A percentile compares a stretch with the other conserved stretches of the same genome.
These are phyloP conservation scores for Esox lucius DNA, from an alignment of 2,797 vertebrate genomes.

Conservation along the genomic window DNA sequence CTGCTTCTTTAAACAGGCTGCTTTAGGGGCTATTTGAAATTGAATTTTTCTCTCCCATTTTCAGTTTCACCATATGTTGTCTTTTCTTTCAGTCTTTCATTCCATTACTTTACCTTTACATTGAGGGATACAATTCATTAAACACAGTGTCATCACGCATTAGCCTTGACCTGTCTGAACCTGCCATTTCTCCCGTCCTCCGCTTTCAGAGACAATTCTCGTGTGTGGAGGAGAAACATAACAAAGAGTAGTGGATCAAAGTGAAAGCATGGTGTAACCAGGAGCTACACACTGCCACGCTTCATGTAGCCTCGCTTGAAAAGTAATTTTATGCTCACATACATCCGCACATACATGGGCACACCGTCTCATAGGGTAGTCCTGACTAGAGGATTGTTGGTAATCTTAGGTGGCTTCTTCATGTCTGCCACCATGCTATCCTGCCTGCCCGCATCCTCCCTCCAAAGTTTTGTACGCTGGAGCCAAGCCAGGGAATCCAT, in stretches of 20 bases:
- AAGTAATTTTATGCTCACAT: neutral
- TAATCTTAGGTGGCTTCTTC: slow-evolving; percentile 44
- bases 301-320: slow-evolving; percentile 5
- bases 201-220: slow-evolving; percentile 44
- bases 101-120: slow-evolving; percentile 54
- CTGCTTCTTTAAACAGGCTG: slow-evolving; percentile 67
- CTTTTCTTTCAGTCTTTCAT: neutral
- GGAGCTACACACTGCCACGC: slow-evolving; percentile 12
- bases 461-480: slow-evolving; percentile 37
- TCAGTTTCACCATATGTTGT: slow-evolving; percentile 1
- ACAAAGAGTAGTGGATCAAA: slow-evolving; percentile 41
- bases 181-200: slow-evolving; percentile 27
- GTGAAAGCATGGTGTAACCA: slow-evolving; percentile 34
- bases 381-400: slow-evolving; percentile 38
- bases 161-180: slow-evolving; percentile 53
- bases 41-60: slow-evolving; percentile 31
- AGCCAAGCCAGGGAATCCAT: slow-evolving; percentile 42
- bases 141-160: slow-evolving; percentile 55
- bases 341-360: neutral
- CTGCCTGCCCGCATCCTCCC: slow-evolving; percentile 6
- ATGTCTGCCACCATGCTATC: slow-evolving; percentile 23
- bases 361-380: slow-evolving; percentile 15
- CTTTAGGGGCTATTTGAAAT: slow-evolving; percentile 63
- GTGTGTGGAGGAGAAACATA: slow-evolving; percentile 30
- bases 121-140: slow-evolving; percentile 60